phyloP scores from a whole-genome alignment of 2,797 vertebrate species.

The Hapalemur alaotrensis region DNA sequence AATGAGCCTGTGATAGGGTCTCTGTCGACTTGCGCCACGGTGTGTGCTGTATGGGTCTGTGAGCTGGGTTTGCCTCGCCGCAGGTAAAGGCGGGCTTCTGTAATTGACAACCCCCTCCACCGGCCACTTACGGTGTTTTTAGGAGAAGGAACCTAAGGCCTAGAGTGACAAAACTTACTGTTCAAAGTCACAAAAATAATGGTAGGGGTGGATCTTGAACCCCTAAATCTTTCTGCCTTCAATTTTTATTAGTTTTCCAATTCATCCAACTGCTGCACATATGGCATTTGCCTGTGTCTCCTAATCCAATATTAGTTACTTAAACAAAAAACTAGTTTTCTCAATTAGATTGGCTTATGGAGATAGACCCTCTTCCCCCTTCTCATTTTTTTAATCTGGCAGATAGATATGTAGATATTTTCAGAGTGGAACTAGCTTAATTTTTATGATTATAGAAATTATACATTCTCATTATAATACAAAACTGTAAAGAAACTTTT shows the following conservation, averaged over 20 bases:
- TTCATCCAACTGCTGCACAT: not conserved
- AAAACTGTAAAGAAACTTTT: not conserved
- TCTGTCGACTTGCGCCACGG: fast-evolving
- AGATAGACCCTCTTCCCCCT: not conserved
- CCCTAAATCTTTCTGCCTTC: not conserved
- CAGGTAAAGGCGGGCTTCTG: not conserved
- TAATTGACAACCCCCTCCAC: not conserved
- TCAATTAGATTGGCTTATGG: not conserved
- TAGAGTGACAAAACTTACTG: not conserved
- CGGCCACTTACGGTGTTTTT: not conserved
- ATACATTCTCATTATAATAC: not conserved
- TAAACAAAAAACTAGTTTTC: not conserved
- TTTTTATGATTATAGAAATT: not conserved
- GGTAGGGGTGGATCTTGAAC: too few species aligned
- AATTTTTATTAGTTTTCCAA: not conserved
- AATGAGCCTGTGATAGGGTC: not conserved
- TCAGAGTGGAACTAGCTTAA: not conserved
- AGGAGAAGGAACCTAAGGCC: not conserved
- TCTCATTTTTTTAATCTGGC: not conserved
- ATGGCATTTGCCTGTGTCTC: not conserved
- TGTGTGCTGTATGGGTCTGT: fast-evolving
- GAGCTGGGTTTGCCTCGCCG: not conserved
- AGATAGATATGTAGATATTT: not conserved
- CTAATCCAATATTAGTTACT: not conserved
- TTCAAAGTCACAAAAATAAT: not conserved